Evolutionary conservation across 2,888 invertebrate species (phyloP).

Genomic region (Pyrrhia umbra): DNA sequence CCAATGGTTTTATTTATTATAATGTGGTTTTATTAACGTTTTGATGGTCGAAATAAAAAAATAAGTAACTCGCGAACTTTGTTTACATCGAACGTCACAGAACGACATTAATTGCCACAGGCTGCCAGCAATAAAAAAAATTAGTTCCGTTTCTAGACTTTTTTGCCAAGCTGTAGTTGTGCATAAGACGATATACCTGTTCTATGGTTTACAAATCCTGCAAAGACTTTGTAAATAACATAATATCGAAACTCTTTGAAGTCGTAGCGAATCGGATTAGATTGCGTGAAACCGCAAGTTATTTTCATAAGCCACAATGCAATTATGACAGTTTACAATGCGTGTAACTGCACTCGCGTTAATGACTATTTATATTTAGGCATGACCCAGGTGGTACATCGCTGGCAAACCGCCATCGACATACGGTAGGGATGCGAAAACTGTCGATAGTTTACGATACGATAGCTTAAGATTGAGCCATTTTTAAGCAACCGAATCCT

Average conservation of each 20-base stretch:
- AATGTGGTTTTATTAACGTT: no score
- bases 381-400: slow-evolving; percentile 70
- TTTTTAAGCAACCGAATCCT: no score
- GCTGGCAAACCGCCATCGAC: slow-evolving; percentile 39
- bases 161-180: no score
- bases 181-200: background rate
- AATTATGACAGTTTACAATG: slow-evolving; percentile 48
- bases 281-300: slow-evolving; percentile 36
- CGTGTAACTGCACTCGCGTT: slow-evolving; percentile 51
- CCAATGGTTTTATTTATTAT: no score
- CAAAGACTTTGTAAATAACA: slow-evolving; percentile 8
- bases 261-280: slow-evolving; percentile 9
- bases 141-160: no score
- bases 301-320: slow-evolving; percentile 51
- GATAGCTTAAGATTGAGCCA: no score
- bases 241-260: slow-evolving; percentile 31
- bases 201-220: background rate
- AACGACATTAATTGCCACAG: no score
- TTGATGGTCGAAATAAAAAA: no score
- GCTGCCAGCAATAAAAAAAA: no score
- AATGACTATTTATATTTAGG: slow-evolving; percentile 69
- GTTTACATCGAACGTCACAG: no score
- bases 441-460: slow-evolving; percentile 22
- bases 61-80: no score
- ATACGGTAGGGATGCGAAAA: slow-evolving; percentile 5